phyloP scores from a whole-genome alignment of 2,888 invertebrate genomes.

The Sminthurides aquaticus region DNA sequence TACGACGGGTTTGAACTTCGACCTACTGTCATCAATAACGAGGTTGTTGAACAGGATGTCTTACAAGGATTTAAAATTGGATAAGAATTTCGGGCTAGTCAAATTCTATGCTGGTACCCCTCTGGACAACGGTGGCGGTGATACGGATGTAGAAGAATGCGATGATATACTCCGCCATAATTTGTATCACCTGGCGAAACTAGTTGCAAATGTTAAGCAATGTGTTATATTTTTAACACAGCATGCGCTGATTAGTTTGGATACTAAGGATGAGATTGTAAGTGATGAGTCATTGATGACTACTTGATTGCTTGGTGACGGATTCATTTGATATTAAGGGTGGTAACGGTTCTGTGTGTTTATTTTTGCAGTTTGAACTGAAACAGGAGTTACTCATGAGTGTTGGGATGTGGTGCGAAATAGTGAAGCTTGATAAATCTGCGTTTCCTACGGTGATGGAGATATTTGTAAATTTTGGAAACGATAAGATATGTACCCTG shows the following conservation, averaged over 20 bases:
- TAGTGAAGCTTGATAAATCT: background rate
- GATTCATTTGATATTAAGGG: background rate
- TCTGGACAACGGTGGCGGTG: background rate
- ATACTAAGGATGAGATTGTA: constrained; percentile 9
- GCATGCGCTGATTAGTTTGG: constrained; percentile 1
- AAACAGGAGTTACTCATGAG: background rate
- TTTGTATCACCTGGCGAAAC: constrained; percentile 9
- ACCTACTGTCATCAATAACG: too few species aligned
- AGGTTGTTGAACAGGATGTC: background rate
- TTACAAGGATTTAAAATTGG: background rate
- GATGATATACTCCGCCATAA: constrained; percentile 7
- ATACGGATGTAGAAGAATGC: background rate
- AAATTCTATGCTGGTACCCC: background rate
- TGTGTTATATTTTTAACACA: constrained; percentile 10
- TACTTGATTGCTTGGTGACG: too few species aligned
- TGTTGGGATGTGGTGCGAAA: background rate
- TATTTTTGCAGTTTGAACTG: constrained; percentile 7
- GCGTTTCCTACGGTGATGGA: constrained; percentile 1
- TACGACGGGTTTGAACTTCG: too few species aligned
- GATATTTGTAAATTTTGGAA: background rate
- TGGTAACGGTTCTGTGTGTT: too few species aligned
- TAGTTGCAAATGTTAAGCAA: background rate
- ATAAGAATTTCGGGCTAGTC: background rate
- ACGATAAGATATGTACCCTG: constrained; percentile 1
- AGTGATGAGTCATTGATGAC: too few species aligned